Conservation (phyloP, 2,113 vertebrate species). For the Scolopax mira region DNA sequence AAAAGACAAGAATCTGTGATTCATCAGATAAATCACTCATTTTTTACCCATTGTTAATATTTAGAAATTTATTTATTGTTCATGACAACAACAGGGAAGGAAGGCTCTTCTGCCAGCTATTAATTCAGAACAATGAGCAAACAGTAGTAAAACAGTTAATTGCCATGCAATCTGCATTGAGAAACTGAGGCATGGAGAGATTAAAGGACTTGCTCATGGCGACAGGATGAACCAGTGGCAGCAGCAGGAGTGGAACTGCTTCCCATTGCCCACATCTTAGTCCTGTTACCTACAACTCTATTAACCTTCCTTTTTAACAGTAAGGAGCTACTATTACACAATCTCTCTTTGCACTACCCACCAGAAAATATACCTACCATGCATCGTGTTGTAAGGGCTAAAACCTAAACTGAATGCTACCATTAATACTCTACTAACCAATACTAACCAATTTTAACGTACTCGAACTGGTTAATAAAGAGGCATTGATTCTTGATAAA, state of each 20-base stretch:
- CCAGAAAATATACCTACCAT: background rate
- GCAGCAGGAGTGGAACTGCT: background rate
- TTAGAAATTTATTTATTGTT: background rate
- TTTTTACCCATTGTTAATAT: background rate
- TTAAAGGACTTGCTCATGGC: background rate
- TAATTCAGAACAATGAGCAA: background rate
- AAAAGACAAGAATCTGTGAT: accelerated
- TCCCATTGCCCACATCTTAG: background rate
- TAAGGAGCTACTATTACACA: background rate
- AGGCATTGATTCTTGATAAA: background rate
- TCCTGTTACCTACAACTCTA: background rate
- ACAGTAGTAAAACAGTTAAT: background rate
- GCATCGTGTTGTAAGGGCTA: background rate
- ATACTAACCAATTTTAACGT: background rate
- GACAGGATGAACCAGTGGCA: background rate
- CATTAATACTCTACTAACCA: background rate
- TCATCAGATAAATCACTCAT: background rate
- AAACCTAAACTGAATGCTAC: background rate
- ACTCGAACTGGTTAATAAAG: background rate
- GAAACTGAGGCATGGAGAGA: background rate
- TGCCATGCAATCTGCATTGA: background rate
- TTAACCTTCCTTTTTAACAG: background rate
- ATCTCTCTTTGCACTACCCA: background rate
- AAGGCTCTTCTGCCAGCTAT: background rate
- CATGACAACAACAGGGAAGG: background rate